These are phyloP conservation scores for Platycercus adscitus DNA, from an alignment of 2,113 vertebrate species.

Conservation along the genomic window DNA sequence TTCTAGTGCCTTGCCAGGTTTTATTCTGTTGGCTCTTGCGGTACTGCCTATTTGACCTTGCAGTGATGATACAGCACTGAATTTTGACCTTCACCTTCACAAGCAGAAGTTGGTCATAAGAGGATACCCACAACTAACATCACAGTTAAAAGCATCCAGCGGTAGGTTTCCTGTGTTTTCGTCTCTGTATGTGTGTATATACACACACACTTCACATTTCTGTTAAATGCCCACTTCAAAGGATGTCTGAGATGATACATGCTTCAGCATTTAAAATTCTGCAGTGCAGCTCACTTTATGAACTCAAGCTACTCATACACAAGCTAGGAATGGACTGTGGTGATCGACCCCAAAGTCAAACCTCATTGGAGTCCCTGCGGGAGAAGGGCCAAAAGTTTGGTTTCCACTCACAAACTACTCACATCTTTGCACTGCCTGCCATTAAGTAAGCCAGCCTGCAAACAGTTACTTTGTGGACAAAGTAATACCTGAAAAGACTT, in stretches of 20 bases:
- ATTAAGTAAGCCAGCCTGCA: neutral
- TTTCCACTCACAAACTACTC: neutral
- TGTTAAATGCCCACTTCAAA: neutral
- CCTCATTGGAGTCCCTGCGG: neutral
- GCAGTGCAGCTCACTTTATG: neutral
- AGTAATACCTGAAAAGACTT: conserved; percentile 3
- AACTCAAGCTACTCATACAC: neutral
- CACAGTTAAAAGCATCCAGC: neutral
- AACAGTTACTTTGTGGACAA: neutral
- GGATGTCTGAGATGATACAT: neutral
- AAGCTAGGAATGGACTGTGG: neutral
- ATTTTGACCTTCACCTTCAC: neutral
- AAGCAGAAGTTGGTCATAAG: neutral
- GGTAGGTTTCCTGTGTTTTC: neutral
- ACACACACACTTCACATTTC: neutral
- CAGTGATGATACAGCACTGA: neutral
- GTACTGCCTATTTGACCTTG: neutral
- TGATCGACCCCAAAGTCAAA: neutral
- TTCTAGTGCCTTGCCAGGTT: neutral
- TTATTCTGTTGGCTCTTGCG: neutral
- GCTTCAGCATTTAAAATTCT: neutral
- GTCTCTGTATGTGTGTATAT: neutral
- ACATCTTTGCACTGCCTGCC: neutral
- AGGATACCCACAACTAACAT: neutral
- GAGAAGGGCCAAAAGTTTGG: neutral